Base-by-base conservation (phyloP, 2,797 vertebrate genomes). In the Rhabdophis nuchalis region DNA sequence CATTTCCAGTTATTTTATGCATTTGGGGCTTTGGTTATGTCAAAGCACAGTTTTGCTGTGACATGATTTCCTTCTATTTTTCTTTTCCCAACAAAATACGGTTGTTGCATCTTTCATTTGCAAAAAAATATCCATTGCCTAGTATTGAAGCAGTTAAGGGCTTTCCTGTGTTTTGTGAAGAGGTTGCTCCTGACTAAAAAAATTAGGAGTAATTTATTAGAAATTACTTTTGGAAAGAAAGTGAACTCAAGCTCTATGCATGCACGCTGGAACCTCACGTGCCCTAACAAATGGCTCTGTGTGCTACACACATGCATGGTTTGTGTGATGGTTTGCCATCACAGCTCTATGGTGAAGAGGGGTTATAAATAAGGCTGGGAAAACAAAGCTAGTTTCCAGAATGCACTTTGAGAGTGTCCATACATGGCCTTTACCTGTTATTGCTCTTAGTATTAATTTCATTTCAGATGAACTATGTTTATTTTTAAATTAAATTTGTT, bases 181-280 rank as follows among this genome's bases (percentile, higher is more conserved):
- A 32, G 82, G 29, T 16, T 85, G 56, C 1, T 93, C 92, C 3
- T 29, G 10, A 86, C 91, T 90, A 7, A 12, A 9, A 68, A 89
- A 90, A 60, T 92, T 87, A 87, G 89, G 52, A 93, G 88, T n/a
- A 11, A 93, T 23, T 58, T 91, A 36, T 72, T 82, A 92, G 61
- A 61, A 13, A 93, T 86, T 25, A 7, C 12, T 53, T 16, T 87
- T 87, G 82, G 92, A 91, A 92, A 64, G 16, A 50, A 18, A 88
- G 85, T 64, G 0, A 36, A 85, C 93, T 87, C 53, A 50, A 86
- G 77, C 29, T 53, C 25, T 23, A 86, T 90, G 50, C n/a, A n/a
- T n/a, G n/a, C n/a, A n/a, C n/a, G n/a, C n/a, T n/a, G n/a, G n/a
- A n/a, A n/a, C n/a, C n/a, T n/a, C n/a, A n/a, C n/a, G n/a, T n/a